Conservation (phyloP, 2,888 invertebrate genomes). For the Steinernema scapterisci region DNA sequence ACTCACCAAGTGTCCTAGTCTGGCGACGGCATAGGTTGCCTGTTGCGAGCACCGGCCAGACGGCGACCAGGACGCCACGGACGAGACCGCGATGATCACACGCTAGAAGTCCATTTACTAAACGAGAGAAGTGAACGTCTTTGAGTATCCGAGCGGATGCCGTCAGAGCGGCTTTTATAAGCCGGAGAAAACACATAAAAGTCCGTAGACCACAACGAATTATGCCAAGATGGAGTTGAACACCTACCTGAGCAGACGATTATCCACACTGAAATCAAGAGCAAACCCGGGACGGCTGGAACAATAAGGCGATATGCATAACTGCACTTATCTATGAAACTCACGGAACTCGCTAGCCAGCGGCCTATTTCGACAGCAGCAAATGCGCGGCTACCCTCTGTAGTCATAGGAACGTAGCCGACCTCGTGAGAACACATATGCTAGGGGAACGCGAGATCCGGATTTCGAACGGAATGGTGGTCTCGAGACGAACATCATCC, state of each 20-base stretch:
- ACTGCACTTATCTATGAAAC: background rate
- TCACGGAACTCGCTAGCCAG: background rate
- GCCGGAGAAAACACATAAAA: too few relatives aligned
- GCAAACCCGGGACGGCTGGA: too few relatives aligned
- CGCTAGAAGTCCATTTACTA: constrained; percentile 1
- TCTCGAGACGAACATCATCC: background rate
- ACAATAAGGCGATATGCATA: background rate
- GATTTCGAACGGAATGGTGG: too few relatives aligned
- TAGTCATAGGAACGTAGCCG: constrained; percentile 24
- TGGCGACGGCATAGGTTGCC: too few relatives aligned
- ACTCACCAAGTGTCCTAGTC: background rate
- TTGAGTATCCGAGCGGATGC: too few relatives aligned
- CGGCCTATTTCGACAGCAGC: constrained; percentile 24
- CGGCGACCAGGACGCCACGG: background rate
- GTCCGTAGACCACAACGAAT: too few relatives aligned
- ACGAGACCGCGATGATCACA: background rate
- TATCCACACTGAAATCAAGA: too few relatives aligned
- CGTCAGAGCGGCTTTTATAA: too few relatives aligned
- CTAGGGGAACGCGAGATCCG: background rate
- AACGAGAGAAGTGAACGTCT: background rate
- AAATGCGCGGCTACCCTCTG: background rate
- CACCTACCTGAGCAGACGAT: too few relatives aligned
- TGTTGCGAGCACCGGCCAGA: background rate
- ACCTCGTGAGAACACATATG: constrained; percentile 13
- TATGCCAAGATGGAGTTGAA: too few relatives aligned